Evolutionary conservation across 2,888 invertebrate species (phyloP), one percentile per base, ranked within the genome.

Genomic region (Galerucella pusilla): DNA sequence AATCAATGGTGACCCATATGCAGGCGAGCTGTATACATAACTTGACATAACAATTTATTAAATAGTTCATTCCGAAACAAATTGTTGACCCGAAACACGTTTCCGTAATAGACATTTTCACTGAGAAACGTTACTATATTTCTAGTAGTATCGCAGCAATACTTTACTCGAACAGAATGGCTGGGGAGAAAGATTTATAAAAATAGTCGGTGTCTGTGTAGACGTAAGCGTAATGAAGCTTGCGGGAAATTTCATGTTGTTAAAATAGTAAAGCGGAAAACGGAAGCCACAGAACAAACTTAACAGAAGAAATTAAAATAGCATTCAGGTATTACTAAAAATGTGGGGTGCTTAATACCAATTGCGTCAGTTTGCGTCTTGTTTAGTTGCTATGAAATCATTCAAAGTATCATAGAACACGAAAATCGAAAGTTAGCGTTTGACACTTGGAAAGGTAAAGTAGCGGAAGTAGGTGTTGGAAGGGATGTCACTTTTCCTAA

Each of bases 21-120:
- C 59, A 60, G 66, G 35, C 57, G 65, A 64, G 64, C 65, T 57
- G 52, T 57, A 20, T 64, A 71, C 46, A 25, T 60, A 72, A 72
- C 45, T 60, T 60, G 46, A 35, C 64, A 45, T 61, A 67, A 42
- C 28, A 66, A 71, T 74, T 70, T 74, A 71, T 74, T 71, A 66
- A 57, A 68, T 64, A 75, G 69, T 73, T 75, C 61, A 70, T 70
- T 60, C 25, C 54, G 35, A 72, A 74, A 76, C 71, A 75, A 75
- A 77, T 73, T 75, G 73, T 75, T 75, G 57, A 64, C 67, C 68
- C 71, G 71, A 52, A 77, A 77, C 71, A 75, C 73, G 77, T 75
- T 72, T 52, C 59, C 20, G 71, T 75, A 73, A 71, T 75, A 75
- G 70, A 75, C 73, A 68, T 77, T 73, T 65, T 69, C 68, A 71